Evolutionary conservation across 1,140 invertebrate species (phyloP).

Genomic region (Phthorimaea operculella): DNA sequence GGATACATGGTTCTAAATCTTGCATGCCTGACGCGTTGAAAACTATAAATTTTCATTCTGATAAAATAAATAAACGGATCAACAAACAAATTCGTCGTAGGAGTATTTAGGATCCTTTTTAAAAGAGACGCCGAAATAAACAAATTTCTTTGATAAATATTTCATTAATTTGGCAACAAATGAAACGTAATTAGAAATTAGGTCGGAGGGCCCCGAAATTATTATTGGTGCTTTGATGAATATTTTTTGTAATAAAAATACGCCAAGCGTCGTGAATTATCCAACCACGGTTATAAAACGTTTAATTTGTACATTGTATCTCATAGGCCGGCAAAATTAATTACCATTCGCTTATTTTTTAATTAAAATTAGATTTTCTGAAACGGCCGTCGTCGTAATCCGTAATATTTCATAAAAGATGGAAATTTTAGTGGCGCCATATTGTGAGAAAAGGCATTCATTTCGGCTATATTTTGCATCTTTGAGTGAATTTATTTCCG

Average conservation of each 20-base stretch:
- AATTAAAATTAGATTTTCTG: slow-evolving; percentile 64
- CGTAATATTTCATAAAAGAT: slow-evolving; percentile 66
- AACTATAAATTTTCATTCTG: slow-evolving; percentile 55
- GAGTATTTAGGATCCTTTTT: no score
- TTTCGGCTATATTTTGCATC: slow-evolving; percentile 62
- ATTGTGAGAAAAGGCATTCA: slow-evolving; percentile 64
- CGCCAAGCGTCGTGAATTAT: slow-evolving; percentile 25
- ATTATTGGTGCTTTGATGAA: slow-evolving; percentile 17
- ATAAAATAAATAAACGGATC: slow-evolving; percentile 51
- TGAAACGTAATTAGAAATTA: no score
- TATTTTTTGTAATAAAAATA: slow-evolving; percentile 32
- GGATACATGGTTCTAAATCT: slow-evolving; percentile 38
- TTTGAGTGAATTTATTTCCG: slow-evolving; percentile 57
- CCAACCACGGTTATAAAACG: slow-evolving; percentile 26
- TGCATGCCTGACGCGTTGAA: slow-evolving; percentile 30
- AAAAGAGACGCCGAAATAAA: no score
- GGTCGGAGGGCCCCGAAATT: slow-evolving; percentile 42
- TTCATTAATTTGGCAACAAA: slow-evolving; percentile 36
- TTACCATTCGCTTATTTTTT: slow-evolving; percentile 59
- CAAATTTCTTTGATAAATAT: no score
- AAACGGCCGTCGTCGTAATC: slow-evolving; percentile 51
- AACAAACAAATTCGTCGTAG: no score
- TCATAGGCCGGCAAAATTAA: slow-evolving; percentile 37
- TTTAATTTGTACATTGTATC: slow-evolving; percentile 47
- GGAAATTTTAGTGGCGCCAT: slow-evolving; percentile 65